Base-by-base conservation (phyloP, 2,113 vertebrate species). In the Rhabdomys dilectus region DNA sequence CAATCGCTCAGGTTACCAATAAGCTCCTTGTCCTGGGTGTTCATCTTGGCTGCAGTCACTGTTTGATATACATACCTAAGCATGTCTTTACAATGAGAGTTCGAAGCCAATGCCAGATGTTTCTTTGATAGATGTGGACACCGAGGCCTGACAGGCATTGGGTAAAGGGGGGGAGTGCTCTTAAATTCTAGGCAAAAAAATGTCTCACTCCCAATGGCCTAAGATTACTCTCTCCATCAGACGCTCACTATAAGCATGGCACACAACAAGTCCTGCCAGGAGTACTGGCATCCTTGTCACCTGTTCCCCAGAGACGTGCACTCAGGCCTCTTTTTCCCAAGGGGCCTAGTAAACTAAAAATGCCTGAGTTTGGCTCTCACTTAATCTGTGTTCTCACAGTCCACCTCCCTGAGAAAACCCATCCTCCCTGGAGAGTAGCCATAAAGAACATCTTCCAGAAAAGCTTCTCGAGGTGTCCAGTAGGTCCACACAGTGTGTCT, bases 341-440 rank as follows among this genome's bases (percentile, higher is more conserved):
- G 51, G 39, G 64, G 19, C 58, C 88, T 77, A n/a, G 42, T 22
- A 81, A 80, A 48, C 66, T 88, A 80, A 72, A 94, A 93, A 85
- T 13, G 21, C 45, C 91, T 72, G 29, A 94, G 84, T 92, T 82
- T 92, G 72, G 56, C 70, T 90, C 58, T 87, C 75, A 64, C 36
- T 95, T 95, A 95, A 91, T 93, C 85, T 97, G 53, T 72, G 73
- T 85, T 84, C 81, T 92, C 66, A 93, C 0, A 70, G 72, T 62
- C 64, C 88, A 42, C 76, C 15, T 88, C 90, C 39, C 94, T 92
- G 88, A 97, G 93, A 84, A 84, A 94, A 94, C 87, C 62, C 13
- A 11, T 56, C 42, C 24, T 77, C 31, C 80, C 64, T 34, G 10
- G 68, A 88, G 88, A 92, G 8, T 17, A 81, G 76, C 64, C 87